These are phyloP conservation scores for Sinhomidia bicolor DNA, from an alignment of 2,888 invertebrate genomes.

Conservation along the genomic window DNA sequence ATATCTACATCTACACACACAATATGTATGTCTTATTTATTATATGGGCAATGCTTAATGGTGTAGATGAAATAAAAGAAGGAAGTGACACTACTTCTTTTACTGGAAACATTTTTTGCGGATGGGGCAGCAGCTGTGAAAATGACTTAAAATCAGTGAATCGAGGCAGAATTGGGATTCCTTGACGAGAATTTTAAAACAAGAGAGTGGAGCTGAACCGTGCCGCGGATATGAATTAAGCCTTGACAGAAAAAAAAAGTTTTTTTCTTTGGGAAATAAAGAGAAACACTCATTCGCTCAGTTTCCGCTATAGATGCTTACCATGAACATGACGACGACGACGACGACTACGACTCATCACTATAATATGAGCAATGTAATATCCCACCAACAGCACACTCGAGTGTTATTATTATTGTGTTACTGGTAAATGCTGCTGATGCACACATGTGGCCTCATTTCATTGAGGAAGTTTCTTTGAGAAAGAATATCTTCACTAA, in stretches of 20 bases:
- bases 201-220: not conserved
- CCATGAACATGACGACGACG: too few relatives aligned
- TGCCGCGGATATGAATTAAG: not conserved
- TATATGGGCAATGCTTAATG: too few relatives aligned
- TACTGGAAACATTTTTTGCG: constrained; percentile 55
- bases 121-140: constrained; percentile 56
- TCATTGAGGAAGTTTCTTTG: not conserved
- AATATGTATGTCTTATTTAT: too few relatives aligned
- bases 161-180: constrained; percentile 31
- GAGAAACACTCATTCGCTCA: not conserved
- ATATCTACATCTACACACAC: constrained; percentile 38
- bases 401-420: too few relatives aligned
- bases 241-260: not conserved
- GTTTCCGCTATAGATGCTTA: constrained; percentile 1
- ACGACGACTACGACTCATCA: too few relatives aligned
- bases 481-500: not conserved
- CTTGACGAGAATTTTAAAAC: constrained; percentile 51
- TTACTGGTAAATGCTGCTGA: too few relatives aligned
- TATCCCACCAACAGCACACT: not conserved
- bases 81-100: not conserved
- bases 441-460: constrained; percentile 31
- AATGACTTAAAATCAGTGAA: constrained; percentile 55
- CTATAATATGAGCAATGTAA: not conserved
- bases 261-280: not conserved
- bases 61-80: not conserved